phyloP scores from a whole-genome alignment of 2,888 invertebrate genomes.

The Osedax fenrisi region DNA sequence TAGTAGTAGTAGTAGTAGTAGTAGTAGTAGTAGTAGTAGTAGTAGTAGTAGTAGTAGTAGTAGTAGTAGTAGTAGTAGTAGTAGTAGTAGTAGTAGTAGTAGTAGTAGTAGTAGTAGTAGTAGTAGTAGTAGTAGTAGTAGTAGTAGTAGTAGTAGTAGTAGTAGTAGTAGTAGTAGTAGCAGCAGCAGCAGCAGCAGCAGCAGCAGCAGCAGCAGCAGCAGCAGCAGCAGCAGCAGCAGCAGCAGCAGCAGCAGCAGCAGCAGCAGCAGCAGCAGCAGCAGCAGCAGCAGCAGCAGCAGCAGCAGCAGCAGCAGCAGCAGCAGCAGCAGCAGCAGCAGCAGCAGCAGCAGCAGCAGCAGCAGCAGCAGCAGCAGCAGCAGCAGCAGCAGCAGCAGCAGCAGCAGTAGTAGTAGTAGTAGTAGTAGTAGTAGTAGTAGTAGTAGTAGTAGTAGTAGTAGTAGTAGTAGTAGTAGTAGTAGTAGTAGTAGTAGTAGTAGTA shows the following conservation, averaged over 20 bases:
- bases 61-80: conserved; percentile 18
- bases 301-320: too few species aligned
- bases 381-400: too few species aligned
- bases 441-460: conserved; percentile 10
- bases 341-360: too few species aligned
- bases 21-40: conserved; percentile 16
- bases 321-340: too few species aligned
- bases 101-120: conserved; percentile 17
- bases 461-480: conserved; percentile 10
- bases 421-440: not conserved
- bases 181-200: not conserved
- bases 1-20: conserved; percentile 11
- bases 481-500: conserved; percentile 10
- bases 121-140: conserved; percentile 19
- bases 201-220: not conserved
- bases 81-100: conserved; percentile 15
- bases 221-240: too few species aligned
- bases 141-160: conserved; percentile 16
- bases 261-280: too few species aligned
- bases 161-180: conserved; percentile 15
- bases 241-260: too few species aligned
- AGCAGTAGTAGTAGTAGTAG: too few species aligned
- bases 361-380: too few species aligned
- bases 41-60: conserved; percentile 15
- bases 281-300: too few species aligned